Percentiles rank a stretch among this genome's conserved stretches.
phyloP scores from a whole-genome alignment of 2,888 invertebrate genomes.

The Pachycephus smyrnensis region DNA sequence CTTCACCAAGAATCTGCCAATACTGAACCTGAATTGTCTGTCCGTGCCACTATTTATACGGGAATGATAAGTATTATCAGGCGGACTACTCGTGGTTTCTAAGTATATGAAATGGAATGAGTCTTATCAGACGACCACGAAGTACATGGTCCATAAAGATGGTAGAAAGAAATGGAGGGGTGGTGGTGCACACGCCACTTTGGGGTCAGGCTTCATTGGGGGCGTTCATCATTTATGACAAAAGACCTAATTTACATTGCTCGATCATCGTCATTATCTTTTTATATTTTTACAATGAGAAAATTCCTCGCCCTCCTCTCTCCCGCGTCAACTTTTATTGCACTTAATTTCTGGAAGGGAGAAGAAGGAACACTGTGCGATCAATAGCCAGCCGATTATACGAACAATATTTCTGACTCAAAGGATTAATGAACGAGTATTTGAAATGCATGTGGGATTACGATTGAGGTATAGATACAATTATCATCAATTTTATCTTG shows the following conservation, averaged over 20 bases:
- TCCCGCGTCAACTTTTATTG: neutral
- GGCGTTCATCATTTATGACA: conserved; percentile 21
- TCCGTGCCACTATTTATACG: conserved; percentile 61
- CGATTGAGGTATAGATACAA: neutral
- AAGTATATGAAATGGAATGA: conserved; percentile 41
- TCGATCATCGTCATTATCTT: neutral
- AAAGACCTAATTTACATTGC: neutral
- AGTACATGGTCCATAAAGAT: conserved; percentile 53
- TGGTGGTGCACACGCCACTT: conserved; percentile 41
- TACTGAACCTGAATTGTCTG: conserved; percentile 56
- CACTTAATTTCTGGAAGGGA: neutral
- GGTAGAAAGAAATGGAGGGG: conserved; percentile 37
- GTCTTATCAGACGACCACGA: conserved; percentile 54
- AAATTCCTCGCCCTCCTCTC: neutral
- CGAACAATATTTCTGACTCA: neutral
- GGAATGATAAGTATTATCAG: conserved; percentile 62
- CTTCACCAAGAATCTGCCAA: conserved; percentile 34
- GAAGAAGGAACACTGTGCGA: neutral
- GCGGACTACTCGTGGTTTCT: conserved; percentile 46
- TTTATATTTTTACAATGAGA: neutral
- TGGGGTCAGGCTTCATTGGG: conserved; percentile 41
- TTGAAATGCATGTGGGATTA: neutral
- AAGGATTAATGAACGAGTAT: neutral
- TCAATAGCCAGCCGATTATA: neutral
- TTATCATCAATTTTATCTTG: neutral